Evolutionary conservation across 2,113 vertebrate genomes (phyloP).

Genomic region (Hemichromis elongatus): DNA sequence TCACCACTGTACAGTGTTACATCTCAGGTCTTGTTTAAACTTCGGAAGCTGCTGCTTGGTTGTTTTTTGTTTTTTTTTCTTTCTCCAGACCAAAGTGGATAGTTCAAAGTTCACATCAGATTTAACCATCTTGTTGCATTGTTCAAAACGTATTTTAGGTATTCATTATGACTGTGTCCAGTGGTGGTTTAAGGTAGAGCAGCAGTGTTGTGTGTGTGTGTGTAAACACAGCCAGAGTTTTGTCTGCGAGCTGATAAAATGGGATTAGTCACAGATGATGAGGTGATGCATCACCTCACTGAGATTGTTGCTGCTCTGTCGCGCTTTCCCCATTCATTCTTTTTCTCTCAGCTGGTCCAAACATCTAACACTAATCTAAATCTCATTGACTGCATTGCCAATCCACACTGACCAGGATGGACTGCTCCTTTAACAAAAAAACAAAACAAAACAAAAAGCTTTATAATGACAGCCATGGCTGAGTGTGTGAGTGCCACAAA

Average conservation of each 20-base stretch:
- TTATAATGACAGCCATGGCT: constrained; percentile 31
- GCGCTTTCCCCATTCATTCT: not conserved
- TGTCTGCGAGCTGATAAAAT: not conserved
- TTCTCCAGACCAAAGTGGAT: not conserved
- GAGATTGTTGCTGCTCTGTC: not conserved
- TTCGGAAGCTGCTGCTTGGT: not conserved
- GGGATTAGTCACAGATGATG: not conserved
- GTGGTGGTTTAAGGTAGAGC: not conserved
- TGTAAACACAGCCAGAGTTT: not conserved
- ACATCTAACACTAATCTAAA: not conserved
- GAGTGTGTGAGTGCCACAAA: constrained; percentile 38
- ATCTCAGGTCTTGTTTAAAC: not conserved
- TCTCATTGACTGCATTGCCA: not conserved
- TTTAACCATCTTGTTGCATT: not conserved
- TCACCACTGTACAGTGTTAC: not conserved
- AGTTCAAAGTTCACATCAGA: not conserved
- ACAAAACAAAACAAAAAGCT: constrained; percentile 37
- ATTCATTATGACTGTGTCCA: not conserved
- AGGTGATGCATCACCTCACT: not conserved
- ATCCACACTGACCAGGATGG: constrained; percentile 1
- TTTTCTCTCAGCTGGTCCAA: not conserved
- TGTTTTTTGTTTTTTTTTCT: not conserved
- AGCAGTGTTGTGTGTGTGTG: not conserved
- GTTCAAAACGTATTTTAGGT: not conserved
- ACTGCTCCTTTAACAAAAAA: constrained; percentile 18